Evolutionary conservation across 2,113 vertebrate species (phyloP).

Genomic region (Bufo gargarizans): DNA sequence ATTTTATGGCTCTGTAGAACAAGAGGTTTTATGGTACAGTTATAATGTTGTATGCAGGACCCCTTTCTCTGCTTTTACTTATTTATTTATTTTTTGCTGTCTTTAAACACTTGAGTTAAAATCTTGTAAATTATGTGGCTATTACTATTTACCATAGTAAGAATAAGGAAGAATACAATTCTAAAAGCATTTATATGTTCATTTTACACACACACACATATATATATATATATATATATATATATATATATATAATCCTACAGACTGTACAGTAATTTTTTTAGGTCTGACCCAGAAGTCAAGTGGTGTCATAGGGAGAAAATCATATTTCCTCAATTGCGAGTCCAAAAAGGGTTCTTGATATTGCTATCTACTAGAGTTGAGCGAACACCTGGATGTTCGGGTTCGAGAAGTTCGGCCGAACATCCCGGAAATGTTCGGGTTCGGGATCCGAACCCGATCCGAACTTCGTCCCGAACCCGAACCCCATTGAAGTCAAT

Average conservation of each 20-base stretch:
- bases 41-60: background rate
- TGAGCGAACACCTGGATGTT: too few relatives aligned
- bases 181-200: background rate
- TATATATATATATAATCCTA: too few relatives aligned
- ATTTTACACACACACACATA: too few relatives aligned
- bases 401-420: too few relatives aligned
- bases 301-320: constrained; percentile 48
- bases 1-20: background rate
- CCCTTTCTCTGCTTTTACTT: background rate
- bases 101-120: background rate
- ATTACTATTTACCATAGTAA: background rate
- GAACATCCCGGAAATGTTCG: too few relatives aligned
- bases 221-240: too few relatives aligned
- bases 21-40: background rate
- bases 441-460: too few relatives aligned
- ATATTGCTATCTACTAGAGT: constrained; percentile 56
- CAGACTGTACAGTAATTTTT: background rate
- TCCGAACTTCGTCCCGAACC: too few relatives aligned
- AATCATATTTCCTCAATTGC: constrained; percentile 49
- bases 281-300: constrained; percentile 40
- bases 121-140: too few relatives aligned
- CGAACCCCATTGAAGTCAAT: too few relatives aligned
- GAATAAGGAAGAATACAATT: background rate
- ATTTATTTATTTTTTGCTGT: background rate
- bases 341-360: constrained; percentile 48